A percentile compares a stretch with the other conserved stretches of the same genome.
These are phyloP conservation scores for Clarias gariepinus DNA, from an alignment of 2,113 vertebrate genomes.

Conservation along the genomic window DNA sequence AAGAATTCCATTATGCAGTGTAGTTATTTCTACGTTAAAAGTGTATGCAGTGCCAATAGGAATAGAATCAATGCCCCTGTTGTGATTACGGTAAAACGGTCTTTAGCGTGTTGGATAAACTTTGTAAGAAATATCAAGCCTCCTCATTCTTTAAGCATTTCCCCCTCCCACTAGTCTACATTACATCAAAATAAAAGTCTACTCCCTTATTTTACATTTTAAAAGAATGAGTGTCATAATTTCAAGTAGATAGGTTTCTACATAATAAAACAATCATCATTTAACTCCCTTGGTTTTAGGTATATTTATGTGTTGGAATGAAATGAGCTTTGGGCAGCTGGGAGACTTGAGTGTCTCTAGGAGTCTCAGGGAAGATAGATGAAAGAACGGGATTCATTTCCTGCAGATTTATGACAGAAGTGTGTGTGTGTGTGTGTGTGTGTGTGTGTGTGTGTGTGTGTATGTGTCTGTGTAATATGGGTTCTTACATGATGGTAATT, in stretches of 20 bases:
- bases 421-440: neutral
- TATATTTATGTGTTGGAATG: constrained; percentile 7
- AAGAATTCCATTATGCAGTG: too few relatives aligned
- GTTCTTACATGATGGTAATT: neutral
- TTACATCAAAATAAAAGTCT: neutral
- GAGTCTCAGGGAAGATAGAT: neutral
- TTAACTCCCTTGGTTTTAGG: neutral
- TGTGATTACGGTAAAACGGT: neutral
- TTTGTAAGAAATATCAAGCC: neutral
- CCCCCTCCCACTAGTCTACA: neutral
- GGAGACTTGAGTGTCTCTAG: neutral
- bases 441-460: neutral
- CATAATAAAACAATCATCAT: constrained; percentile 13
- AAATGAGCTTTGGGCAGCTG: constrained; percentile 21
- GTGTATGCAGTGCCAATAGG: neutral
- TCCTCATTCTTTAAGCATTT: neutral
- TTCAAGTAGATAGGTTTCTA: neutral
- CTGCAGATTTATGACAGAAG: neutral
- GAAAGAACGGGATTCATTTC: neutral
- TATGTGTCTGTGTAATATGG: neutral
- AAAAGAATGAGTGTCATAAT: neutral
- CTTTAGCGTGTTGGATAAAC: neutral
- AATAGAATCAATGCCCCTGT: neutral
- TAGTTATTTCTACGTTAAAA: too few relatives aligned
- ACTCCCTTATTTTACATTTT: neutral